A percentile compares a stretch with the other conserved stretches of the same genome.
Conservation (phyloP, 2,113 vertebrate species). For the Alectura lathami region DNA sequence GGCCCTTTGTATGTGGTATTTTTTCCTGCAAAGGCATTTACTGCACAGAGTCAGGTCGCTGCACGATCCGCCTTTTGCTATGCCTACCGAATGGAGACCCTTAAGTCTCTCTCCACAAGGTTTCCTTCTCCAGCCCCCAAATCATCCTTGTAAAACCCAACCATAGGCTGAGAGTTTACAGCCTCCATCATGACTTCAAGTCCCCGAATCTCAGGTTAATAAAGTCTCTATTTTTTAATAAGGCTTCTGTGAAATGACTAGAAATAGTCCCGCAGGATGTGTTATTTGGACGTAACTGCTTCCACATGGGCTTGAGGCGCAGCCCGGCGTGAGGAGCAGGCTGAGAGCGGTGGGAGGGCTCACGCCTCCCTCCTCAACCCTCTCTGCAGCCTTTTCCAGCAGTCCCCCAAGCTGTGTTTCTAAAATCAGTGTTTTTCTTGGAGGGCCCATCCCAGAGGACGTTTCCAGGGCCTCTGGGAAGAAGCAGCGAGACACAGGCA, state of each 20-base stretch:
- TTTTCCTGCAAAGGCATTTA: slow-evolving; percentile 40
- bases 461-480: slow-evolving; percentile 38
- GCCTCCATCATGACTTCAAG: slow-evolving; percentile 29
- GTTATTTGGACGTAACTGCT: slow-evolving; percentile 59
- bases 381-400: slow-evolving; percentile 69
- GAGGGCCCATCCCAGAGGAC: slow-evolving; percentile 64
- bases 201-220: slow-evolving; percentile 68
- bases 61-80: slow-evolving; percentile 5
- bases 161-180: slow-evolving; percentile 46
- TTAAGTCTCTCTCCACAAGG: slow-evolving; percentile 51
- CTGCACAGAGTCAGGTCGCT: background rate
- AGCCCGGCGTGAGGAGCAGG: background rate
- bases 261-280: slow-evolving; percentile 42
- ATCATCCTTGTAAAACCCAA: slow-evolving; percentile 57
- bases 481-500: background rate
- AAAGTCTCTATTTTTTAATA: slow-evolving; percentile 68
- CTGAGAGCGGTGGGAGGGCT: background rate
- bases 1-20: background rate
- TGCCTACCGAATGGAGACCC: slow-evolving; percentile 14
- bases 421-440: slow-evolving; percentile 69
- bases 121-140: slow-evolving; percentile 40
- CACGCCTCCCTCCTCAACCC: slow-evolving; percentile 45
- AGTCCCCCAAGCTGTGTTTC: slow-evolving; percentile 71
- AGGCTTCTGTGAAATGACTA: slow-evolving; percentile 61
- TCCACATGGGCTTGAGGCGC: slow-evolving; percentile 56